Conservation (phyloP, 1,140 invertebrate species). For the Tribolium madens region DNA sequence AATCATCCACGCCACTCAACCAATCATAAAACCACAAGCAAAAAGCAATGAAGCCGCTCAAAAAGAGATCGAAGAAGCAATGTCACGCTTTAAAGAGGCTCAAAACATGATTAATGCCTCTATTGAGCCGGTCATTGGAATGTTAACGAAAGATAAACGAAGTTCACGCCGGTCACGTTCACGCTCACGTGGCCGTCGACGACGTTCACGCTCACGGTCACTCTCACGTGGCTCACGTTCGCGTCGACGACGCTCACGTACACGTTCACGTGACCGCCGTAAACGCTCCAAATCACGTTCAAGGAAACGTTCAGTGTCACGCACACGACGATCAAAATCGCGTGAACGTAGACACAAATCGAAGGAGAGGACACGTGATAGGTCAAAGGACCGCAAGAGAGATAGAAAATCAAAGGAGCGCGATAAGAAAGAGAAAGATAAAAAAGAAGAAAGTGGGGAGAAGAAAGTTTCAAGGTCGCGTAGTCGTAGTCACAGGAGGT, state of each 20-base stretch:
- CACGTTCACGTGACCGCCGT: constrained; percentile 64
- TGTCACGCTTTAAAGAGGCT: constrained; percentile 95
- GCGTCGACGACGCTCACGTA: constrained; percentile 65
- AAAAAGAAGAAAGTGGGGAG: constrained; percentile 57
- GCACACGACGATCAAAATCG: constrained; percentile 70
- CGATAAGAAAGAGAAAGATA: constrained; percentile 64
- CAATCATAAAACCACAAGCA: constrained; percentile 92
- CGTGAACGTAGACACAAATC: constrained; percentile 28
- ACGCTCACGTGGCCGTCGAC: constrained; percentile 69
- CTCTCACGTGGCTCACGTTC: constrained; percentile 71
- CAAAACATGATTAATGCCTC: constrained; percentile 93
- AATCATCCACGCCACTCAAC: constrained; percentile 90
- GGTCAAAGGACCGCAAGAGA: constrained; percentile 62
- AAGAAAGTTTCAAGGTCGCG: constrained; percentile 58
- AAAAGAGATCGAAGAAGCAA: constrained; percentile 95
- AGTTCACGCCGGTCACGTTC: constrained; percentile 70
- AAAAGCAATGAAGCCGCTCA: constrained; percentile 96
- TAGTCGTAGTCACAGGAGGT: constrained; percentile 65
- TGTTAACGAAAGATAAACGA: constrained; percentile 86
- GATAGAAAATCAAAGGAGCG: constrained; percentile 52
- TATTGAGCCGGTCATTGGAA: constrained; percentile 89
- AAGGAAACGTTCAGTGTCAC: constrained; percentile 67
- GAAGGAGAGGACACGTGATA: neutral
- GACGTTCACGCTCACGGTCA: constrained; percentile 67
- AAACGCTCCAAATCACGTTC: constrained; percentile 67